Evolutionary conservation across 2,113 vertebrate species (phyloP).

Genomic region (Mustelus asterias): DNA sequence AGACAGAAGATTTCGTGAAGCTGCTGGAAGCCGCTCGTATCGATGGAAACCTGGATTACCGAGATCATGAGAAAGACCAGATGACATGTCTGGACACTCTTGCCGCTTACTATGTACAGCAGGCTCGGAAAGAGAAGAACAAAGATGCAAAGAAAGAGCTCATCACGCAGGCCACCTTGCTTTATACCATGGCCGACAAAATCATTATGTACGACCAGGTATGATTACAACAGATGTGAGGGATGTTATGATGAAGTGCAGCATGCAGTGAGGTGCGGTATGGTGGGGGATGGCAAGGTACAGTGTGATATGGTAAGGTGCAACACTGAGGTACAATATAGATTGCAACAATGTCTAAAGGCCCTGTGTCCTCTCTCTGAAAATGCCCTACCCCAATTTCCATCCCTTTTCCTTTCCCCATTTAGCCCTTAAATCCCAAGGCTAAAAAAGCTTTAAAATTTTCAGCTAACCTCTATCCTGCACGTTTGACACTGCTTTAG

Average conservation of each 20-base stretch:
- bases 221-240: constrained; percentile 41
- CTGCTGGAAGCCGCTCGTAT: constrained; percentile 93
- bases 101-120: constrained; percentile 96
- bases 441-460: background rate
- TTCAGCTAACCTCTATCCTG: background rate
- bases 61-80: constrained; percentile 98
- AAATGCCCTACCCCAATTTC: background rate
- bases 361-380: background rate
- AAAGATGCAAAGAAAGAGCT: constrained; percentile 98
- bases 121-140: constrained; percentile 95
- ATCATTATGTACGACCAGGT: constrained; percentile 99
- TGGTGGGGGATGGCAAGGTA: background rate
- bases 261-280: background rate
- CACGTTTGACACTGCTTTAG: background rate
- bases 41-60: constrained; percentile 95
- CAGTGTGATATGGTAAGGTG: no score
- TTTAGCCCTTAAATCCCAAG: background rate
- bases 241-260: background rate
- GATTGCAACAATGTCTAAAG: no score
- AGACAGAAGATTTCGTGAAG: constrained; percentile 98
- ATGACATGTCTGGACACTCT: constrained; percentile 97
- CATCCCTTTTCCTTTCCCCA: background rate
- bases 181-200: constrained; percentile 99
- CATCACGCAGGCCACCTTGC: constrained; percentile 91
- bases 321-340: background rate